Evolutionary conservation across 1,140 invertebrate species (phyloP).

Genomic region (Drosophila ananassae): DNA sequence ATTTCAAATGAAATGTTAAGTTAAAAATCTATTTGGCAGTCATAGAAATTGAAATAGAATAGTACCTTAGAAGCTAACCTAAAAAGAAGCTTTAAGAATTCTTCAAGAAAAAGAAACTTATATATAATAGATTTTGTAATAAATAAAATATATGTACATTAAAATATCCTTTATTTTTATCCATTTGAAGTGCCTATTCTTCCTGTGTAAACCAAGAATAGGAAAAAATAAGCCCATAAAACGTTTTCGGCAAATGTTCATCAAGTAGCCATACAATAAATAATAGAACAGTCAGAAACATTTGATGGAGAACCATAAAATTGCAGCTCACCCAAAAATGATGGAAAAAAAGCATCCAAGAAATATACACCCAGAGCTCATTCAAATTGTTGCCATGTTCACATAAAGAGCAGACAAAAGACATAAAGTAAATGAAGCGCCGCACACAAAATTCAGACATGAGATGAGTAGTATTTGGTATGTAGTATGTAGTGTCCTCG

Average conservation of each 20-base stretch:
- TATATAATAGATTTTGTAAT: too few relatives aligned
- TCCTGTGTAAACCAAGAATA: slow-evolving; percentile 5
- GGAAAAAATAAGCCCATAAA: slow-evolving; percentile 56
- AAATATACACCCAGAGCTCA: slow-evolving; percentile 36
- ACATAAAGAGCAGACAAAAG: slow-evolving; percentile 72
- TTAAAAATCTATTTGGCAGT: too few relatives aligned
- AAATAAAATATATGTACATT: too few relatives aligned
- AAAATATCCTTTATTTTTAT: background rate
- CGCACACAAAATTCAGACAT: slow-evolving; percentile 53
- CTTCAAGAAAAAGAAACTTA: too few relatives aligned
- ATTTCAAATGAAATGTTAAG: too few relatives aligned
- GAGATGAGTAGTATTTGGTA: slow-evolving; percentile 9
- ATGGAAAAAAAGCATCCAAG: background rate
- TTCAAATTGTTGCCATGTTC: slow-evolving; percentile 67
- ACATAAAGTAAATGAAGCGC: slow-evolving; percentile 79
- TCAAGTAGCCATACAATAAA: slow-evolving; percentile 77
- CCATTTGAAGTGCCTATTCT: background rate
- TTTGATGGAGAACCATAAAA: slow-evolving; percentile 56
- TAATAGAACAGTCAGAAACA: slow-evolving; percentile 56
- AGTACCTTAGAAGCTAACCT: too few relatives aligned
- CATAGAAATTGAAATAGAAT: too few relatives aligned
- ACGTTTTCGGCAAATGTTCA: slow-evolving; percentile 69
- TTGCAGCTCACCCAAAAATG: slow-evolving; percentile 23
- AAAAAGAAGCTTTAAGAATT: too few relatives aligned
- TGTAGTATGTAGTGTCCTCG: background rate